phyloP scores from a whole-genome alignment of 1,140 invertebrate species.

The Drosophila pallidifrons region DNA sequence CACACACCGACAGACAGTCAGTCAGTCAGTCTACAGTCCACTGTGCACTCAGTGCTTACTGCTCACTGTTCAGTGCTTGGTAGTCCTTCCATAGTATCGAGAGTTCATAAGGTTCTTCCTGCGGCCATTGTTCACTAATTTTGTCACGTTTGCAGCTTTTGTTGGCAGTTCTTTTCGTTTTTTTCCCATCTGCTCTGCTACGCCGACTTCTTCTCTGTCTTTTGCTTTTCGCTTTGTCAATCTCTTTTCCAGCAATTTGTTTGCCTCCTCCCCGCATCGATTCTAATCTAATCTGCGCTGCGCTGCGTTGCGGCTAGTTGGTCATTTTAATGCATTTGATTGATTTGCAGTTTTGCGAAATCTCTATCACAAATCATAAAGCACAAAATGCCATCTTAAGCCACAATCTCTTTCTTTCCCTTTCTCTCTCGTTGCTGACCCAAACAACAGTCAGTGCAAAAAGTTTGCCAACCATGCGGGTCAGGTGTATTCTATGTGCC shows the following conservation, averaged over 20 bases:
- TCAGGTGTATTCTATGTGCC: conserved; percentile 21
- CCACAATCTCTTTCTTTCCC: not conserved
- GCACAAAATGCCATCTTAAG: conserved; percentile 24
- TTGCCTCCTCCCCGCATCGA: conserved; percentile 28
- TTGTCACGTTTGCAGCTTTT: conserved; percentile 83
- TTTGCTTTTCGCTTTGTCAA: conserved; percentile 53
- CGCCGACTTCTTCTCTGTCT: conserved; percentile 48
- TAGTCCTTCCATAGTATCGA: conserved; percentile 19
- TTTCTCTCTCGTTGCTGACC: not conserved
- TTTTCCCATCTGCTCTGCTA: conserved; percentile 42
- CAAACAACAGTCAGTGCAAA: conserved; percentile 11
- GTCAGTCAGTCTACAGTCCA: no score
- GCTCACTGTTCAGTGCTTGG: not conserved
- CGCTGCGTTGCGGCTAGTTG: conserved; percentile 22
- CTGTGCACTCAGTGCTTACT: not conserved
- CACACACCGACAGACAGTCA: conserved; percentile 38
- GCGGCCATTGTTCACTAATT: conserved; percentile 79
- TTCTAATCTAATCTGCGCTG: not conserved
- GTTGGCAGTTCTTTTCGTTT: conserved; percentile 50
- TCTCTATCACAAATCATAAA: conserved; percentile 26
- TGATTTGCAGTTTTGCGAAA: conserved; percentile 30
- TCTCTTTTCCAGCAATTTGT: conserved; percentile 68
- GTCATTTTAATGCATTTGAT: conserved; percentile 38
- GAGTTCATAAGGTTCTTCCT: conserved; percentile 73
- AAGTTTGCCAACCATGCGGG: conserved; percentile 26